Conservation (phyloP, 2,113 vertebrate species). For the Arothron firmamentum region DNA sequence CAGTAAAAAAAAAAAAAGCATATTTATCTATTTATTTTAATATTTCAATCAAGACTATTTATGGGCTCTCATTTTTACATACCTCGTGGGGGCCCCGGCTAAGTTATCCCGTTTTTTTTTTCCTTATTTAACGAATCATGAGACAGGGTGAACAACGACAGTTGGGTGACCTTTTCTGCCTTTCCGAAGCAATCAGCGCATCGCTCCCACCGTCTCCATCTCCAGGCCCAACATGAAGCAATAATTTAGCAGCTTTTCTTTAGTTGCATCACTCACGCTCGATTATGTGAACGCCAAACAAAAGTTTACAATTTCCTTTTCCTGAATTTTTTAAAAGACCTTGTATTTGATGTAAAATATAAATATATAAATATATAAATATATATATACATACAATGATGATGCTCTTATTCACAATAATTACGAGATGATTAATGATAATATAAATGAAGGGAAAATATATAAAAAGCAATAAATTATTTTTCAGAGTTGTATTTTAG, state of each 20-base stretch:
- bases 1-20: constrained; percentile 44
- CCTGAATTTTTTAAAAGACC: constrained; percentile 87
- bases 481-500: constrained; percentile 97
- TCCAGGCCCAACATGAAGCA: constrained; percentile 90
- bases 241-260: constrained; percentile 88
- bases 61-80: constrained; percentile 62
- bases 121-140: constrained; percentile 73
- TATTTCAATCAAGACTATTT: constrained; percentile 76
- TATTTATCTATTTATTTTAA: constrained; percentile 82
- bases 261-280: constrained; percentile 82
- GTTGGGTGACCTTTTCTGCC: constrained; percentile 71
- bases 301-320: constrained; percentile 96
- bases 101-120: constrained; percentile 56
- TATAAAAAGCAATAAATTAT: constrained; percentile 99
- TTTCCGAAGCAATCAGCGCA: constrained; percentile 69
- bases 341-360: constrained; percentile 89
- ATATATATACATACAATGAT: constrained; percentile 60
- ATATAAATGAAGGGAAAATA: constrained; percentile 65
- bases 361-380: constrained; percentile 32
- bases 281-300: constrained; percentile 98
- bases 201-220: constrained; percentile 66
- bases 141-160: constrained; percentile 70
- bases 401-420: constrained; percentile 76
- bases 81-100: constrained; percentile 64
- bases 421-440: constrained; percentile 69